These are phyloP conservation scores for Scortum barcoo DNA, from an alignment of 2,113 vertebrate genomes.

Conservation along the genomic window DNA sequence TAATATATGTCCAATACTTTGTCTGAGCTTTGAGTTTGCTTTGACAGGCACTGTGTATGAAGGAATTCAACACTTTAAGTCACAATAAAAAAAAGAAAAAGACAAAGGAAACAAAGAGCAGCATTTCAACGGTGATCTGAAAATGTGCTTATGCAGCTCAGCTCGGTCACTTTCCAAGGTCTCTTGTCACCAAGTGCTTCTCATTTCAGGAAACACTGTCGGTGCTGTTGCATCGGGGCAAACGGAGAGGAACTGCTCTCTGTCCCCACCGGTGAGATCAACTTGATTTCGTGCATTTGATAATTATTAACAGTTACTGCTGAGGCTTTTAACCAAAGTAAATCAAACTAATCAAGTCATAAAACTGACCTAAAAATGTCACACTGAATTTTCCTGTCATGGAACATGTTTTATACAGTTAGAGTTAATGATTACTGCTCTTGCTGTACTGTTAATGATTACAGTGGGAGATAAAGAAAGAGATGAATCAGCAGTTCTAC, in stretches of 20 bases:
- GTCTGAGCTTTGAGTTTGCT: slow-evolving; percentile 25
- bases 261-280: slow-evolving; percentile 77
- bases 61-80: neutral
- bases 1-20: slow-evolving; percentile 5
- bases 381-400: neutral
- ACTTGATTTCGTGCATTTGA: neutral
- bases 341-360: neutral
- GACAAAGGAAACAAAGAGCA: neutral
- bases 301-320: too few relatives aligned
- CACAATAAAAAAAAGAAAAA: too few relatives aligned
- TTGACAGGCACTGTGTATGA: slow-evolving; percentile 4
- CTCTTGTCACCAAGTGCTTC: slow-evolving; percentile 22
- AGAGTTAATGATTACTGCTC: slow-evolving; percentile 34
- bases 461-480: slow-evolving; percentile 50
- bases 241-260: slow-evolving; percentile 83
- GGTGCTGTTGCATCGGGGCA: slow-evolving; percentile 24
- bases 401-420: slow-evolving; percentile 3
- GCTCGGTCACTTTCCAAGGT: slow-evolving; percentile 16
- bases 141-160: slow-evolving; percentile 14
- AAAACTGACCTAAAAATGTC: neutral
- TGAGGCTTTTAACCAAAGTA: neutral
- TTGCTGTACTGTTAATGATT: slow-evolving; percentile 69
- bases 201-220: slow-evolving; percentile 53
- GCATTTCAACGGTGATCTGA: neutral
- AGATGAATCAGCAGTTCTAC: slow-evolving; percentile 56